Evolutionary conservation across 1,140 invertebrate species (phyloP).

Genomic region (Gryllus bimaculatus): DNA sequence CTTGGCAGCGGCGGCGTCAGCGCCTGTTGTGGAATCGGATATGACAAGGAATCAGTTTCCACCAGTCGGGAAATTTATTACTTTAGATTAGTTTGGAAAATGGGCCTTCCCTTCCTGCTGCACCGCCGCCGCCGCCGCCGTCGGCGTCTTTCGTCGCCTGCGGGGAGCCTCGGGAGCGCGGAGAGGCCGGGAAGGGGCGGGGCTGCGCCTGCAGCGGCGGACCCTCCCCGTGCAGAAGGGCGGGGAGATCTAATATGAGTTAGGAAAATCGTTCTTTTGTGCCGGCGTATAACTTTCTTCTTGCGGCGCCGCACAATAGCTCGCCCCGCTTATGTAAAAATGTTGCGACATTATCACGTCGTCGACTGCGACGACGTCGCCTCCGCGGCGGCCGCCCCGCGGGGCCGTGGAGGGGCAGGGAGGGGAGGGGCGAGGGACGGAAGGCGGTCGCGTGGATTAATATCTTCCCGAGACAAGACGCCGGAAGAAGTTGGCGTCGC

Average conservation of each 20-base stretch:
- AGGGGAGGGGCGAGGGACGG: neutral
- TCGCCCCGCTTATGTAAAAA: neutral
- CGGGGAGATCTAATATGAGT: neutral
- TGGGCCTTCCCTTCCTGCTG: neutral
- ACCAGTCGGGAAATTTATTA: slow-evolving; percentile 4
- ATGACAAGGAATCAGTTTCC: slow-evolving; percentile 4
- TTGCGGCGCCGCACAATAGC: slow-evolving; percentile 2
- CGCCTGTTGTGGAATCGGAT: neutral
- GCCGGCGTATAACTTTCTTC: neutral
- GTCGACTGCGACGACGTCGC: neutral
- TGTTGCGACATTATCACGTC: slow-evolving; percentile 3
- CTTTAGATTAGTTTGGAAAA: slow-evolving; percentile 1
- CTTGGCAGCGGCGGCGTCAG: neutral
- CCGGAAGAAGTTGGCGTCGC: neutral
- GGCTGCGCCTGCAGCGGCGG: neutral
- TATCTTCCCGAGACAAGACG: neutral
- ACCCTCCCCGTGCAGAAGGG: neutral
- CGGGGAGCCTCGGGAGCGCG: no score
- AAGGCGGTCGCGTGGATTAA: neutral
- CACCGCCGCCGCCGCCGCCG: no score
- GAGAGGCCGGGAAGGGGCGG: neutral
- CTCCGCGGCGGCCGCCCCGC: neutral
- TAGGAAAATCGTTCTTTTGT: slow-evolving; percentile 5
- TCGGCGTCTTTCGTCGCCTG: no score
- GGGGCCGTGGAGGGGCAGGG: no score